phyloP scores from a whole-genome alignment of 2,888 invertebrate species.

The Dicycla oo region DNA sequence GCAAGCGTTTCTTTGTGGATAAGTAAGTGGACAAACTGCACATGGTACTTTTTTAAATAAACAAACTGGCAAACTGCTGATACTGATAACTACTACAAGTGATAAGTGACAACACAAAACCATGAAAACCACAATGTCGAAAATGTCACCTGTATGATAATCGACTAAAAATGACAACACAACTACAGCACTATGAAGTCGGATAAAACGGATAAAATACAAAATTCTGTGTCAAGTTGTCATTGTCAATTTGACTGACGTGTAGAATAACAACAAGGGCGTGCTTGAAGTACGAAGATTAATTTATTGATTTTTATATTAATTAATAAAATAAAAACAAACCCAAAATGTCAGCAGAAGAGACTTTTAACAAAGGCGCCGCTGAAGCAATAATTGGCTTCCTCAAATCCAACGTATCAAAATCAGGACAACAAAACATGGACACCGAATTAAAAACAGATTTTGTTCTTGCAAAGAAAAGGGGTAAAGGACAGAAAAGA shows the following conservation, averaged over 20 bases:
- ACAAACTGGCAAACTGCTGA: no score
- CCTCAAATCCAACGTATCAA: conserved; percentile 79
- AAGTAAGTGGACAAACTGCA: no score
- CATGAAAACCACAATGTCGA: no score
- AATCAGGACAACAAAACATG: conserved; percentile 76
- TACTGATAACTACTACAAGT: no score
- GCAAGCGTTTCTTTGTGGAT: no score
- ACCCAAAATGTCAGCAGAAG: conserved; percentile 70
- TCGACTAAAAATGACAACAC: conserved; percentile 16
- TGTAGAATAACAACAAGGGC: neutral
- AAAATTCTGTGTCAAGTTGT: neutral
- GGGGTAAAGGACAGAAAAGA: conserved; percentile 82
- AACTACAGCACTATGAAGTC: neutral
- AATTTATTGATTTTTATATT: neutral
- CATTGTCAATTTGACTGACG: neutral
- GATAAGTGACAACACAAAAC: no score
- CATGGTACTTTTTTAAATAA: no score
- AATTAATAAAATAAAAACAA: neutral
- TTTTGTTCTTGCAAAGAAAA: conserved; percentile 83
- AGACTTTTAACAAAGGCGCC: conserved; percentile 68
- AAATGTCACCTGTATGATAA: no score
- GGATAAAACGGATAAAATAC: conserved; percentile 82
- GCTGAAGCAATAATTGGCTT: conserved; percentile 80
- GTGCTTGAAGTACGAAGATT: neutral
- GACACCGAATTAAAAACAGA: conserved; percentile 83